These are phyloP conservation scores for Poeciliopsis retropinna DNA, from an alignment of 2,113 vertebrate species.

Conservation along the genomic window DNA sequence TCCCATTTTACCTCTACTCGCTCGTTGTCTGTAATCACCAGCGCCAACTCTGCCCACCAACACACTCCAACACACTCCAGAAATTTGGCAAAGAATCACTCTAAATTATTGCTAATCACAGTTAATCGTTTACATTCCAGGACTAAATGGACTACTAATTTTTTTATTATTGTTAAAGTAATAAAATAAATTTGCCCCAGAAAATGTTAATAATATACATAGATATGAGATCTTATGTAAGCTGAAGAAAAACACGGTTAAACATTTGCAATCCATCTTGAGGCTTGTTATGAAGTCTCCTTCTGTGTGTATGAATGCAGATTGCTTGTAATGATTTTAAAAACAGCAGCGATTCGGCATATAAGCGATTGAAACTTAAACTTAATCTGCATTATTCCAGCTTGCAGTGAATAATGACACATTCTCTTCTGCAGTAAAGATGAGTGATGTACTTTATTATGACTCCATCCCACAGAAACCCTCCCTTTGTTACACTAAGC, in stretches of 20 bases:
- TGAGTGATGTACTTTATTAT: background rate
- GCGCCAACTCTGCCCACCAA: constrained; percentile 58
- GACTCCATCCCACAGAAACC: background rate
- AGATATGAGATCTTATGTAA: background rate
- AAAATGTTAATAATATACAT: background rate
- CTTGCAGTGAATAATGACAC: background rate
- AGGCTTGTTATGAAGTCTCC: background rate
- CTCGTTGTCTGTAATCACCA: constrained; percentile 72
- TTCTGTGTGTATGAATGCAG: too few relatives aligned
- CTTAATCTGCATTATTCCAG: background rate
- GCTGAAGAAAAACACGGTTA: background rate
- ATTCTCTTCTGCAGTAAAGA: background rate
- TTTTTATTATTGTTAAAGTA: background rate
- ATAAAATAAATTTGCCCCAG: constrained; percentile 12
- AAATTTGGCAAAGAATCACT: constrained; percentile 58
- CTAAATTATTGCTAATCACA: constrained; percentile 58
- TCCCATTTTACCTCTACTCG: constrained; percentile 67
- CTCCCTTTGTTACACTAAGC: background rate
- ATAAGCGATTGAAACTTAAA: background rate
- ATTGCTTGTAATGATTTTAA: too few relatives aligned
- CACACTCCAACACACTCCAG: constrained; percentile 53
- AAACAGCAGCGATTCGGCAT: background rate
- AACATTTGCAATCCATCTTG: background rate
- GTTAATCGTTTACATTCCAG: constrained; percentile 39
- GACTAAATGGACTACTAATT: background rate